A percentile compares a stretch with the other conserved stretches of the same genome.
Conservation (phyloP, 2,888 invertebrate species). For the Patella ulyssiponensis region DNA sequence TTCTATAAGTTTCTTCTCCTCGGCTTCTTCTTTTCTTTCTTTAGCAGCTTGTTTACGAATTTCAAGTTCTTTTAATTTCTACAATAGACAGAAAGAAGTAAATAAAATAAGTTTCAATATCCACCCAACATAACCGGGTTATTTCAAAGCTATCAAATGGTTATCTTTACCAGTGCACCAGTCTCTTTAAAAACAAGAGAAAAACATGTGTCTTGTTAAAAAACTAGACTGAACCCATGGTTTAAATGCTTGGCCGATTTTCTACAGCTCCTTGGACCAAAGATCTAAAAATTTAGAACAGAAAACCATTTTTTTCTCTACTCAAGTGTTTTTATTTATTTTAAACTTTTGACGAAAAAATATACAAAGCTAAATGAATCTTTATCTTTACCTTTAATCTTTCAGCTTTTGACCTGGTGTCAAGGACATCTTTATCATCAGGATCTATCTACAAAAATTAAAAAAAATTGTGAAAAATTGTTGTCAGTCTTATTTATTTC, state of each 20-base stretch:
- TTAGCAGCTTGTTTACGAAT: conserved; percentile 56
- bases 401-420: conserved; percentile 76
- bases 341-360: not conserved
- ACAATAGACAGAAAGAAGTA: conserved; percentile 11
- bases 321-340: not conserved
- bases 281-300: not conserved
- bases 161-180: not conserved
- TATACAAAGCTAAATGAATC: not conserved
- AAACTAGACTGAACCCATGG: too few relatives aligned
- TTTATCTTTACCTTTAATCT: conserved; percentile 72
- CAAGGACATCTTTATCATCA: conserved; percentile 76
- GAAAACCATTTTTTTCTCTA: not conserved
- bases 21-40: conserved; percentile 55
- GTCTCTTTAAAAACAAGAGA: not conserved
- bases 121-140: too few relatives aligned
- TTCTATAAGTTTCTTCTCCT: conserved; percentile 54
- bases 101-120: not conserved
- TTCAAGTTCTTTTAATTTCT: conserved; percentile 63
- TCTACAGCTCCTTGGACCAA: too few relatives aligned
- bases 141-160: not conserved
- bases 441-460: conserved; percentile 68
- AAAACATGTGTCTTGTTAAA: too few relatives aligned
- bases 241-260: too few relatives aligned
- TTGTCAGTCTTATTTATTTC: too few relatives aligned
- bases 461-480: not conserved